phyloP scores from a whole-genome alignment of 2,113 vertebrate genomes.

The Natator depressus region DNA sequence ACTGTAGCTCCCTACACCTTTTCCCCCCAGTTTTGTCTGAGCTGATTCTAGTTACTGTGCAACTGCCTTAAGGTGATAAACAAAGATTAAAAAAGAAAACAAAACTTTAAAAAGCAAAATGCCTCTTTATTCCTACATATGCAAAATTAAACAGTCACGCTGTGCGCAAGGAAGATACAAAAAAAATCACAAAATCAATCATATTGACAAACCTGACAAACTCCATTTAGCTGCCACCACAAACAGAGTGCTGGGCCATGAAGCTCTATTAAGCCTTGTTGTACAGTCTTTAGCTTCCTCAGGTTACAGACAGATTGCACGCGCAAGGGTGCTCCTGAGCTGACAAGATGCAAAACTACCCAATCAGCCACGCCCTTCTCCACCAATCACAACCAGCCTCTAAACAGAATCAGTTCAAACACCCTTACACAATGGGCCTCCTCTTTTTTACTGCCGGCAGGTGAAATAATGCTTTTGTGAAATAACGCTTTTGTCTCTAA shows the following conservation, averaged over 20 bases:
- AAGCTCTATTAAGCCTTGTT: constrained; percentile 84
- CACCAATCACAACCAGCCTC: constrained; percentile 94
- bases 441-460: constrained; percentile 80
- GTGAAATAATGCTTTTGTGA: constrained; percentile 88
- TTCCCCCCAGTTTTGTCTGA: neutral
- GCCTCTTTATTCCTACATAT: constrained; percentile 52
- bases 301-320: constrained; percentile 93
- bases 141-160: constrained; percentile 81
- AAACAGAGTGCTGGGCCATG: constrained; percentile 90
- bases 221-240: constrained; percentile 96
- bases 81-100: neutral
- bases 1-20: neutral
- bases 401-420: constrained; percentile 94
- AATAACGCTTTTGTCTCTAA: constrained; percentile 77
- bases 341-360: constrained; percentile 94
- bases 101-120: constrained; percentile 53
- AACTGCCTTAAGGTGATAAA: constrained; percentile 66
- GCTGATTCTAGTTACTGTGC: constrained; percentile 4
- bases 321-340: constrained; percentile 89
- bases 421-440: constrained; percentile 88
- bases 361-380: constrained; percentile 95
- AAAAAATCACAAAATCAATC: constrained; percentile 86
- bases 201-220: constrained; percentile 97
- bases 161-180: constrained; percentile 74
- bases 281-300: constrained; percentile 87